These are phyloP conservation scores for Xerus inauris DNA, from an alignment of 2,113 vertebrate species.

Conservation along the genomic window DNA sequence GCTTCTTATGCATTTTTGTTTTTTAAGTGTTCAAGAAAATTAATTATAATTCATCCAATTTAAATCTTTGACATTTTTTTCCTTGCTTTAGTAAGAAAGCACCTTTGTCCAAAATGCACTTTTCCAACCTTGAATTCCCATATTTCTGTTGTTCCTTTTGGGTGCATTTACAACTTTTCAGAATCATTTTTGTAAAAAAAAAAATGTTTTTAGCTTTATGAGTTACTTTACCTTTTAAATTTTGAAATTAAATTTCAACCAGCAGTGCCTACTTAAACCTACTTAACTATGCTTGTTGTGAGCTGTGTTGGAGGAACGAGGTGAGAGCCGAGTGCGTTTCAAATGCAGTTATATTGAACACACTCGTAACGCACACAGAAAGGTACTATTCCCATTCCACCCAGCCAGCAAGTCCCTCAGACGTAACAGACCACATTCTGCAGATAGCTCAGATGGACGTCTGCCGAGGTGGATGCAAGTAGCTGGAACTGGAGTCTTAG, in stretches of 20 bases:
- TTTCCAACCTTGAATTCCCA: neutral
- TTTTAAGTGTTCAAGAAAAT: neutral
- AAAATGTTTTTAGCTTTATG: neutral
- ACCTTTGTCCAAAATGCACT: neutral
- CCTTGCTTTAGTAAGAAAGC: neutral
- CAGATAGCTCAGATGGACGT: too few species aligned
- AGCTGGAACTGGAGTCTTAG: too few species aligned
- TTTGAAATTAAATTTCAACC: neutral
- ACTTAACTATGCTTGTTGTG: neutral
- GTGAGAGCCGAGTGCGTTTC: too few species aligned
- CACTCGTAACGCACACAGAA: too few species aligned
- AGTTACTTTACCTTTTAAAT: neutral
- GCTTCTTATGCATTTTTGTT: neutral
- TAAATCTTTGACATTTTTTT: slow-evolving; percentile 1
- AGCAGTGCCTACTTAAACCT: neutral
- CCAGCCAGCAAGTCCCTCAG: too few species aligned
- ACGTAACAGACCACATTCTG: too few species aligned
- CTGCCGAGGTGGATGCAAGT: too few species aligned
- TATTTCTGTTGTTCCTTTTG: neutral
- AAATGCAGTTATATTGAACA: too few species aligned
- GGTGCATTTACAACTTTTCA: neutral
- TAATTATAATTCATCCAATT: neutral
- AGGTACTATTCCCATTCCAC: too few species aligned
- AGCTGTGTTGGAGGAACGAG: too few species aligned
- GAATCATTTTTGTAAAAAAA: neutral